Base-by-base conservation (phyloP, 2,888 invertebrate genomes). In the Hirtodrosophila cameraria region DNA sequence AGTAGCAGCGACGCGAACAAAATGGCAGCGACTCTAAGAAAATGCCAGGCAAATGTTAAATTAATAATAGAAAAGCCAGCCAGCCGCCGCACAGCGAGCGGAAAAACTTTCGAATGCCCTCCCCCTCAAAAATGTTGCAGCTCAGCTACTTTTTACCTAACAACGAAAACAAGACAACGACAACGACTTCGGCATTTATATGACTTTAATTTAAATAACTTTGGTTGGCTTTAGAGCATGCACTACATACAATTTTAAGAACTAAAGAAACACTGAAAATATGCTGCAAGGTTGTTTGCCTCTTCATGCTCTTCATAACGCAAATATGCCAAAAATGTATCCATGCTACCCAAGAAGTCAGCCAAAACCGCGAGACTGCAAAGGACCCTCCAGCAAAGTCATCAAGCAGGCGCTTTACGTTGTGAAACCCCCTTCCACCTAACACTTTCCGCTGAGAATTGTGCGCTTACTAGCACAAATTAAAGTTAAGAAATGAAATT, bases 121-220 rank as follows among this genome's bases (percentile, higher is more conserved):
- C 31, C n/a, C n/a, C n/a, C n/a, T n/a, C 23, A 61, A 53, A 61
- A 58, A 55, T 58, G 55, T 61, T 53, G 64, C 69, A 38, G n/a
- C 23, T 39, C 23, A 5, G n/a, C 33, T n/a, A 23, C 15, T n/a
- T n/a, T n/a, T 15, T 6, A n/a, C n/a, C n/a, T n/a, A n/a, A n/a
- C n/a, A n/a, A n/a, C n/a, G n/a, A n/a, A n/a, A n/a, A n/a, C n/a
- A n/a, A n/a, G n/a, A n/a, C n/a, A n/a, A 12, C 35, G 70, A 25
- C 67, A 45, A 28, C 41, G 63, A 36, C 49, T 27, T 30, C 66
- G 62, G 59, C 74, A 77, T 77, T 81, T 60, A 62, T 65, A 61
- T 64, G 69, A 69, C 78, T 81, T 76, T 77, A 77, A 81, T 81
- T 77, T 77, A 64, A 81, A 77, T 78, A 74, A 74, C 75, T 77